Evolutionary conservation across 2,797 vertebrate genomes (phyloP).

Genomic region (Molossus molossus): DNA sequence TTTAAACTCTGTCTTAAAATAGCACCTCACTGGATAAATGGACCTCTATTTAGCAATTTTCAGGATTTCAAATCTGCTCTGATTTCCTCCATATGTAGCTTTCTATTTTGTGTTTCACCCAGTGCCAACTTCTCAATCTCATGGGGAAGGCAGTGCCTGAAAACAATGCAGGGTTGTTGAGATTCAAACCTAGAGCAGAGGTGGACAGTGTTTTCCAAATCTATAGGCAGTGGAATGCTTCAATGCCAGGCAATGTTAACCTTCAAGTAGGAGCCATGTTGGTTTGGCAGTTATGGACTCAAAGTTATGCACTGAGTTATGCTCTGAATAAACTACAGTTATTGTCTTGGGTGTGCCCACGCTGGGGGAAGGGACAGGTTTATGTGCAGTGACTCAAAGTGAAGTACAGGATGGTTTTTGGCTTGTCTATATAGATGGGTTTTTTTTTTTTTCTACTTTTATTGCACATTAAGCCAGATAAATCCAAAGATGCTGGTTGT

Average conservation of each 20-base stretch:
- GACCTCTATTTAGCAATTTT: neutral
- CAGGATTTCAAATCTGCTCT: slow-evolving; percentile 19
- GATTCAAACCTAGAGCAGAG: neutral
- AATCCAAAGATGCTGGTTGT: slow-evolving; percentile 45
- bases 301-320: neutral
- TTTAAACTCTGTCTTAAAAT: slow-evolving; percentile 60
- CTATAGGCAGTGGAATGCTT: neutral
- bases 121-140: neutral
- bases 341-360: neutral
- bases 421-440: neutral
- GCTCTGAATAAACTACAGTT: neutral
- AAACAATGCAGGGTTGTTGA: neutral
- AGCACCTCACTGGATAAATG: neutral
- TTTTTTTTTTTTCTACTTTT: slow-evolving; percentile 25
- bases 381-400: neutral
- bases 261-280: neutral
- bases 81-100: neutral
- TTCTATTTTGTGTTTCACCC: slow-evolving; percentile 43
- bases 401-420: neutral
- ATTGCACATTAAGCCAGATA: slow-evolving; percentile 25
- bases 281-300: neutral
- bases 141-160: neutral
- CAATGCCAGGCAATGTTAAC: neutral
- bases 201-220: neutral
- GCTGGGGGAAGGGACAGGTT: neutral